phyloP scores from a whole-genome alignment of 2,113 vertebrate genomes.

The Calonectris borealis region DNA sequence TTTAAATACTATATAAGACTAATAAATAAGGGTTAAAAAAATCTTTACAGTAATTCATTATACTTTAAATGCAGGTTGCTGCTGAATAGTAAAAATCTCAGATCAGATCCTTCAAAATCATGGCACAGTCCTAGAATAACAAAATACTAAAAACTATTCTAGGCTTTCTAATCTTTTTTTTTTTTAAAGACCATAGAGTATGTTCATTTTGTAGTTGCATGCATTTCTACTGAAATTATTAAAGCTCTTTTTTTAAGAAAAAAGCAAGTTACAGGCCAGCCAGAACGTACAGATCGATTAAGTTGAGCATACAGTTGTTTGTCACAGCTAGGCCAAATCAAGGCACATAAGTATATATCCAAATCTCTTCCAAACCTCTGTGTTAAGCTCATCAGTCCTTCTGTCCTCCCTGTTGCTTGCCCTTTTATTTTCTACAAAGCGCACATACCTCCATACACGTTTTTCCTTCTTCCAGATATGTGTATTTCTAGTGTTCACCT shows the following conservation, averaged over 20 bases:
- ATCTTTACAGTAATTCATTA: neutral
- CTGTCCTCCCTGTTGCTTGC: neutral
- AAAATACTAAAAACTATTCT: neutral
- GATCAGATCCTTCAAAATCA: neutral
- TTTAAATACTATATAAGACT: neutral
- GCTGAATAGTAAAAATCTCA: neutral
- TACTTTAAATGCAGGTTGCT: neutral
- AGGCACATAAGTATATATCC: neutral
- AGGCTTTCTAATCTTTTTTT: neutral
- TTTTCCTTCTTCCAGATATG: neutral
- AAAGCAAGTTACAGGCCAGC: neutral
- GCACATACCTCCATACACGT: neutral
- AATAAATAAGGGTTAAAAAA: neutral
- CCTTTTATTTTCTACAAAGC: neutral
- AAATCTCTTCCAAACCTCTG: neutral
- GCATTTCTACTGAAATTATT: neutral
- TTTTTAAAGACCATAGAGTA: neutral
- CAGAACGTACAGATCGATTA: rapidly evolving
- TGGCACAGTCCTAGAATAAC: neutral
- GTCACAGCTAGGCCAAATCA: neutral
- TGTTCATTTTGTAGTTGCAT: neutral
- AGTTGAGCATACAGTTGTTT: neutral
- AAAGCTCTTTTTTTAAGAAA: neutral
- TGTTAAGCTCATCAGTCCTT: neutral
- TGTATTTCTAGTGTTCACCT: neutral